A percentile compares a stretch with the other conserved stretches of the same genome.
Evolutionary conservation across 2,888 invertebrate species (phyloP).

Genomic region (Xylota segnis): DNA sequence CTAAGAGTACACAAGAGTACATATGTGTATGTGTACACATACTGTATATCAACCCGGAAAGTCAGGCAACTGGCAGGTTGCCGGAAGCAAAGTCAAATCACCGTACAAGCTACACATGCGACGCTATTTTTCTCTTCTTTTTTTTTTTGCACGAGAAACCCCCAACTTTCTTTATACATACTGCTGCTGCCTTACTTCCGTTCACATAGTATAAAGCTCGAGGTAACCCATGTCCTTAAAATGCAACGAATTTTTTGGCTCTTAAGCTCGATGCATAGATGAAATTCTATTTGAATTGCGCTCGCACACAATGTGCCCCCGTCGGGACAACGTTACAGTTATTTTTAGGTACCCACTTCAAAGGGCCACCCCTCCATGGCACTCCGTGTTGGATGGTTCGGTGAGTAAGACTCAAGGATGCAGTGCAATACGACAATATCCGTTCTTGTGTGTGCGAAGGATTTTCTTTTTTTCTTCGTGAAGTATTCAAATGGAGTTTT

Average conservation of each 20-base stretch:
- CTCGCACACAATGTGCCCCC: constrained; percentile 24
- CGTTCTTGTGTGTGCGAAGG: constrained; percentile 41
- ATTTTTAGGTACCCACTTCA: constrained; percentile 25
- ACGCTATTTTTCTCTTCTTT: background rate
- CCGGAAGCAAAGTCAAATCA: constrained; percentile 63
- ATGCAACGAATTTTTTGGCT: constrained; percentile 49
- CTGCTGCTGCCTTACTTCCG: constrained; percentile 34
- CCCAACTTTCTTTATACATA: constrained; percentile 13
- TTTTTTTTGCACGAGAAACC: background rate
- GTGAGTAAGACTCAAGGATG: constrained; percentile 61
- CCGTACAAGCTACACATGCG: constrained; percentile 30
- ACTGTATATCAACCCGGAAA: constrained; percentile 18
- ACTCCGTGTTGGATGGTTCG: constrained; percentile 20
- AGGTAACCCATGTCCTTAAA: constrained; percentile 48
- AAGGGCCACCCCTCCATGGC: background rate
- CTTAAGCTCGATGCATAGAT: constrained; percentile 47
- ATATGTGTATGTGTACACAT: background rate
- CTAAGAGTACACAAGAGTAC: background rate
- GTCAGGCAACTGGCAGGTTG: constrained; percentile 51
- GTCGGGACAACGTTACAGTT: constrained; percentile 27
- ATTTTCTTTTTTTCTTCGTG: constrained; percentile 39
- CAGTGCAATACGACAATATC: constrained; percentile 65
- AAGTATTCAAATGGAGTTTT: constrained; percentile 72
- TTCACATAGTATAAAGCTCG: constrained; percentile 9
- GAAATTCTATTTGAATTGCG: constrained; percentile 50